These are phyloP conservation scores for Trichonephila clavipes DNA, from an alignment of 1,140 invertebrate genomes.

Conservation along the genomic window DNA sequence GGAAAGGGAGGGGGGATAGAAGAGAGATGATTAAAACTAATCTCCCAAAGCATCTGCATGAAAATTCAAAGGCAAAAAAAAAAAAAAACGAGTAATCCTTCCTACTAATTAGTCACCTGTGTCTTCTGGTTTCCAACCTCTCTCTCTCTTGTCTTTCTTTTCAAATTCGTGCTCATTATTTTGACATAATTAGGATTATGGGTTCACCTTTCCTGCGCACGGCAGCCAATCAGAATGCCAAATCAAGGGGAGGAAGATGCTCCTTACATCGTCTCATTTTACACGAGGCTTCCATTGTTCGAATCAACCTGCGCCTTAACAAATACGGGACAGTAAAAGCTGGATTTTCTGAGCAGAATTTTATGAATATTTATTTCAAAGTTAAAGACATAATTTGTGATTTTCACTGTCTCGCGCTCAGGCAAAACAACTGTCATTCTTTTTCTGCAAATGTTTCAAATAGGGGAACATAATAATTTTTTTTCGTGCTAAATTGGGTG, in stretches of 20 bases:
- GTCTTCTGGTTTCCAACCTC: conserved; percentile 55
- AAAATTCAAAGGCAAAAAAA: conserved; percentile 7
- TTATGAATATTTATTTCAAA: too few species aligned
- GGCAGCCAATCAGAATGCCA: background rate
- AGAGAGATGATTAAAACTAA: conserved; percentile 10
- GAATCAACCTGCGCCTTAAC: background rate
- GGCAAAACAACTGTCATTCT: too few species aligned
- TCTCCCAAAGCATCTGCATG: background rate
- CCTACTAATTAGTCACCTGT: conserved; percentile 36
- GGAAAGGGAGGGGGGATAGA: background rate
- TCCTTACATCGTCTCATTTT: background rate
- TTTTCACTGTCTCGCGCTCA: too few species aligned
- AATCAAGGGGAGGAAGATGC: background rate
- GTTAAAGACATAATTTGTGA: too few species aligned
- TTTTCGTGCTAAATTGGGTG: too few species aligned
- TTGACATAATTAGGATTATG: conserved; percentile 54
- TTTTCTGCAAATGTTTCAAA: too few species aligned
- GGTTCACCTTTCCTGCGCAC: conserved; percentile 34
- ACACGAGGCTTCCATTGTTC: background rate
- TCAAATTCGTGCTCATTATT: conserved; percentile 57
- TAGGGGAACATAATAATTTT: too few species aligned
- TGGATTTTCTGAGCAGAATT: background rate
- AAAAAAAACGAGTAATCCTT: conserved; percentile 3
- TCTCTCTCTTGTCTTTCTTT: conserved; percentile 53
- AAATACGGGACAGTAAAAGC: background rate